These are phyloP conservation scores for Megastigmus dorsalis DNA, from an alignment of 2,888 invertebrate species.

Conservation along the genomic window DNA sequence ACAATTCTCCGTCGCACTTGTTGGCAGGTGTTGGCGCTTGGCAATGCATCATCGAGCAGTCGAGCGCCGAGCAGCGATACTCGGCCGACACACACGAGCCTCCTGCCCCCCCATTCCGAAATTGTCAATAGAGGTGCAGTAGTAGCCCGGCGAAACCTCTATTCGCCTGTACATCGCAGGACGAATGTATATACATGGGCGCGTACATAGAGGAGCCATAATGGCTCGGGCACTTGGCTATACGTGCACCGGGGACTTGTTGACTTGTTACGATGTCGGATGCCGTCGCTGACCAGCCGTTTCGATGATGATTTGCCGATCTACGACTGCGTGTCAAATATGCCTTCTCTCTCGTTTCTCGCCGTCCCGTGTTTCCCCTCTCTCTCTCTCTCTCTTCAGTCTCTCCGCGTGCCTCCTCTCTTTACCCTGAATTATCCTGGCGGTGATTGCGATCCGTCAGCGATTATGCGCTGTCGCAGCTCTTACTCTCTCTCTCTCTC, in stretches of 20 bases:
- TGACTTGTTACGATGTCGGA: constrained; percentile 73
- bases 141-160: constrained; percentile 47
- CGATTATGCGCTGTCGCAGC: constrained; percentile 27
- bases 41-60: constrained; percentile 31
- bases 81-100: not conserved
- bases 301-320: constrained; percentile 69
- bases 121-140: constrained; percentile 70
- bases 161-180: constrained; percentile 49
- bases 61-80: not conserved
- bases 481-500: too few relatives aligned
- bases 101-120: constrained; percentile 56
- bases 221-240: constrained; percentile 22
- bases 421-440: constrained; percentile 54
- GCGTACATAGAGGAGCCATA: constrained; percentile 57
- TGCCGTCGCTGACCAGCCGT: constrained; percentile 60
- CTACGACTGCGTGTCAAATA: constrained; percentile 68
- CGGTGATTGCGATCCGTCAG: constrained; percentile 59
- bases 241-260: constrained; percentile 59
- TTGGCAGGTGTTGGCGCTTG: not conserved
- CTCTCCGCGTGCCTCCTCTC: not conserved
- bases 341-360: constrained; percentile 48
- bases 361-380: not conserved
- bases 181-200: constrained; percentile 65
- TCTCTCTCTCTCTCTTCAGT: constrained; percentile 22
- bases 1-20: too few relatives aligned